phyloP scores from a whole-genome alignment of 2,888 invertebrate species.

The Cryptocephalus moraei region DNA sequence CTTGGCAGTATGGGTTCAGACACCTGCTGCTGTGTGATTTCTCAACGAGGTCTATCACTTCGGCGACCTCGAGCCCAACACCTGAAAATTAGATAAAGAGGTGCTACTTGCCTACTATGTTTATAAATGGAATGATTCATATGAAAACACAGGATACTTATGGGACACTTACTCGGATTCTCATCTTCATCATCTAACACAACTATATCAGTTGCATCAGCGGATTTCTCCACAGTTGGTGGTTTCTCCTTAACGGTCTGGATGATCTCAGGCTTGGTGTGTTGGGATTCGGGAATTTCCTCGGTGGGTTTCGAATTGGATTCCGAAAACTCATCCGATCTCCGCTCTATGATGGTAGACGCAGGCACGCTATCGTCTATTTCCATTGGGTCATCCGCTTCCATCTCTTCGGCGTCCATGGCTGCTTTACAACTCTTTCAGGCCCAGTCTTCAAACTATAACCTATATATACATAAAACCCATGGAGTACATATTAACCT shows the following conservation, averaged over 20 bases:
- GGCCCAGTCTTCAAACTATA: constrained; percentile 68
- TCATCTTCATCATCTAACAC: constrained; percentile 29
- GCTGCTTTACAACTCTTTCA: constrained; percentile 64
- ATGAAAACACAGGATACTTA: too few relatives aligned
- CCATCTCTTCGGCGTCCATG: constrained; percentile 39
- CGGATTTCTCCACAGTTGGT: neutral
- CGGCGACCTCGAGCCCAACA: constrained; percentile 3
- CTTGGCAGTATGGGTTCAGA: constrained; percentile 46
- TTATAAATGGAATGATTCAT: too few relatives aligned
- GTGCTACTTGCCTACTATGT: too few relatives aligned
- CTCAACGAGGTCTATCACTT: constrained; percentile 31
- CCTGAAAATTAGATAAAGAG: too few relatives aligned
- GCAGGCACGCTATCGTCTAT: constrained; percentile 29
- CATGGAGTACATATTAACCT: too few relatives aligned
- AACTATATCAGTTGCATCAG: constrained; percentile 14
- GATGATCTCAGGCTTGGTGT: neutral
- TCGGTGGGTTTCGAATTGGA: too few relatives aligned
- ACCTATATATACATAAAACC: too few relatives aligned
- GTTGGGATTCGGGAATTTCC: neutral
- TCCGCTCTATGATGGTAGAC: constrained; percentile 27
- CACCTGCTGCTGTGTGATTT: constrained; percentile 36
- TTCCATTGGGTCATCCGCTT: constrained; percentile 28
- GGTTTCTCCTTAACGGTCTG: neutral
- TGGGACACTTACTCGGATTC: too few relatives aligned
- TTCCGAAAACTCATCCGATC: constrained; percentile 10